Evolutionary conservation across 2,888 invertebrate species (phyloP).

Genomic region (Micoletzkya japonica): DNA sequence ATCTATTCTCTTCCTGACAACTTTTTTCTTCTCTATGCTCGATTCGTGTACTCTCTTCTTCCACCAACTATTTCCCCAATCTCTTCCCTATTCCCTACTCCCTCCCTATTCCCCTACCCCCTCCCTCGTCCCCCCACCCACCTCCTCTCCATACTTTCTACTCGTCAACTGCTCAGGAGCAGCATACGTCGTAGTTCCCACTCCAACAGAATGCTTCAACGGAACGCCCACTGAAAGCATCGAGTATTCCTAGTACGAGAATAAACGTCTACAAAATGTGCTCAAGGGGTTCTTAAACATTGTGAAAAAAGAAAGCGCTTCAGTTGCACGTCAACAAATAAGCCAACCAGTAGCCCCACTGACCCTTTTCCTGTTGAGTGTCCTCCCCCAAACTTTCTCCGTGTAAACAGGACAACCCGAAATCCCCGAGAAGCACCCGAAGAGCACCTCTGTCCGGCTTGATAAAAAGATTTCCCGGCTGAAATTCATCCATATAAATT

Average conservation of each 20-base stretch:
- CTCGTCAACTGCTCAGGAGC: constrained; percentile 23
- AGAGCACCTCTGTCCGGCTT: constrained; percentile 12
- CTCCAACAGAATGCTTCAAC: constrained; percentile 4
- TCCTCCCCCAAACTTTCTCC: background rate
- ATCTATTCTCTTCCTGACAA: background rate
- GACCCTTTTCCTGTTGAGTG: no score
- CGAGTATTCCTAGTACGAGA: no score
- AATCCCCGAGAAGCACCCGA: constrained; percentile 15
- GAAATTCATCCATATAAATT: background rate
- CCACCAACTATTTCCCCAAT: no score
- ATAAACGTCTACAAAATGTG: no score
- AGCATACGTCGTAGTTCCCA: constrained; percentile 25
- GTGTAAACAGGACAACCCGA: constrained; percentile 22
- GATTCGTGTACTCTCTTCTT: no score
- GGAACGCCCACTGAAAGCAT: constrained; percentile 1
- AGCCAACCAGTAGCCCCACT: no score
- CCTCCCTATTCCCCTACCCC: background rate
- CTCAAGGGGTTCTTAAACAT: no score
- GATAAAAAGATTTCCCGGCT: constrained; percentile 27
- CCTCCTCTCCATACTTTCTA: constrained; percentile 10
- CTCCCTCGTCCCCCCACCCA: background rate
- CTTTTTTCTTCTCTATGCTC: no score
- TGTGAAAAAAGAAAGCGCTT: no score
- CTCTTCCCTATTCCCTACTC: no score
- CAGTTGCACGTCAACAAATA: no score